phyloP scores from a whole-genome alignment of 2,113 vertebrate genomes.

The Rhombomys opimus region DNA sequence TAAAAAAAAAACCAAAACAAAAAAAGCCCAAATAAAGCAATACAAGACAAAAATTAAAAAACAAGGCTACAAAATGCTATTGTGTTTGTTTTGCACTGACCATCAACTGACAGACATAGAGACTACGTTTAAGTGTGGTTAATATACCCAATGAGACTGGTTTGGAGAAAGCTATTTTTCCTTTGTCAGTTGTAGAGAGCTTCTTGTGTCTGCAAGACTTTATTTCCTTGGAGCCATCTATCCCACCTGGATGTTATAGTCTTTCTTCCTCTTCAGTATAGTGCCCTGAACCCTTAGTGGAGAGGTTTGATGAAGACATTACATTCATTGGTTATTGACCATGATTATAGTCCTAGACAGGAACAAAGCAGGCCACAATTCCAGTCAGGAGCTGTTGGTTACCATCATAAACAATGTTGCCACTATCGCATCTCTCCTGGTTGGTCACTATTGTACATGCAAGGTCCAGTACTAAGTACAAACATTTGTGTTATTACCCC shows the following conservation, averaged over 20 bases:
- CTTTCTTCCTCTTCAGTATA: background rate
- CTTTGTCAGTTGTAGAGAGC: background rate
- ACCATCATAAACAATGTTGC: background rate
- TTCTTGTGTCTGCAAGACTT: background rate
- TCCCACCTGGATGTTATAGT: background rate
- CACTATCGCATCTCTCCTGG: background rate
- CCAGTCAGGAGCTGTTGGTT: background rate
- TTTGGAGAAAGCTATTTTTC: background rate
- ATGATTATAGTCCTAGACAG: background rate
- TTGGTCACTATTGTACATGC: background rate
- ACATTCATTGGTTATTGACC: background rate
- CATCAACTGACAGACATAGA: background rate
- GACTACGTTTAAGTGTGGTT: background rate
- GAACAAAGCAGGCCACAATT: background rate
- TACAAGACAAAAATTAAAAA: background rate
- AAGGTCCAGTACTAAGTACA: background rate
- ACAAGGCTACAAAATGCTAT: background rate
- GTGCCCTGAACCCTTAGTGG: background rate
- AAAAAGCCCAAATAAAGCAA: background rate
- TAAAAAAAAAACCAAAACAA: background rate
- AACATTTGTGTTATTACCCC: background rate
- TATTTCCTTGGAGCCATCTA: background rate
- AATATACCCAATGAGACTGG: background rate
- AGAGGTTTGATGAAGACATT: background rate
- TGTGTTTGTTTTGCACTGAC: background rate